Percentiles rank a stretch among this genome's conserved stretches.
These are phyloP conservation scores for Nipponacmea schrenckii DNA, from an alignment of 2,888 invertebrate species.

Conservation along the genomic window DNA sequence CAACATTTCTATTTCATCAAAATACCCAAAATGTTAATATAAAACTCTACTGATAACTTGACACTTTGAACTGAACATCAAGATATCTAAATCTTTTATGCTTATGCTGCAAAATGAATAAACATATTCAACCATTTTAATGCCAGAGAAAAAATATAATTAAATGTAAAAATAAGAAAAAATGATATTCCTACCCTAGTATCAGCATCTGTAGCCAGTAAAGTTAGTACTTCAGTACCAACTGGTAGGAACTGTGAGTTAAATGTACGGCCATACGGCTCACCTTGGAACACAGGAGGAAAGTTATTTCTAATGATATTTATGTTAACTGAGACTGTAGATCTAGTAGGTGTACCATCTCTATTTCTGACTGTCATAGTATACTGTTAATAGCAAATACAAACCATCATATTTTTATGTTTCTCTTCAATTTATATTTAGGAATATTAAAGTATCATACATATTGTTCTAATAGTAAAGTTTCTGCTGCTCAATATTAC, in stretches of 20 bases:
- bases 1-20: too few relatives aligned
- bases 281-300: conserved; percentile 50
- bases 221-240: not conserved
- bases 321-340: conserved; percentile 31
- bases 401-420: not conserved
- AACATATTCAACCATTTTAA: too few relatives aligned
- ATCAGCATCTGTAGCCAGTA: conserved; percentile 46
- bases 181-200: conserved; percentile 23
- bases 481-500: not conserved
- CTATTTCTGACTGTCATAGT: conserved; percentile 16
- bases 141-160: too few relatives aligned
- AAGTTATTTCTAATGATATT: conserved; percentile 48
- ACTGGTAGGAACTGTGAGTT: conserved; percentile 21
- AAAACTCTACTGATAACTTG: too few relatives aligned
- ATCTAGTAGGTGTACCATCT: conserved; percentile 9
- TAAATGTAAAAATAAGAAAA: too few relatives aligned
- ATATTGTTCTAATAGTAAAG: not conserved
- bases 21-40: too few relatives aligned
- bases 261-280: conserved; percentile 39
- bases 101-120: too few relatives aligned
- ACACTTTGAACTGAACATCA: too few relatives aligned
- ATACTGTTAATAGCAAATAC: conserved; percentile 16
- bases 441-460: too few relatives aligned
- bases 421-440: not conserved
- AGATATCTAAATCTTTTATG: too few relatives aligned